These are phyloP conservation scores for Ptychobarbus kaznakovi DNA, from an alignment of 2,797 vertebrate species.

Conservation along the genomic window DNA sequence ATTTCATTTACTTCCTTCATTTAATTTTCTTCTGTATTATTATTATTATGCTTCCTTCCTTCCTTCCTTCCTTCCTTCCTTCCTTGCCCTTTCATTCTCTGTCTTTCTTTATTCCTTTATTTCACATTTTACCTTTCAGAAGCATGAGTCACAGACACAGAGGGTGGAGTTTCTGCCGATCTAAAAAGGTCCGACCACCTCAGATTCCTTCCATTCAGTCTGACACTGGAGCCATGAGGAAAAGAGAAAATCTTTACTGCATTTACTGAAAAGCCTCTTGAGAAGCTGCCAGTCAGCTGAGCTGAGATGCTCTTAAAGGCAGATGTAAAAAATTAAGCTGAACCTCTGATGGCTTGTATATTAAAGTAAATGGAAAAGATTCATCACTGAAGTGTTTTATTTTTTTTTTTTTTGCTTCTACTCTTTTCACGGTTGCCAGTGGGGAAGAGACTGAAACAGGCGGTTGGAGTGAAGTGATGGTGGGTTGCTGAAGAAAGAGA, in stretches of 20 bases:
- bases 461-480: background rate
- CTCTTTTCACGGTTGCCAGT: constrained; percentile 1
- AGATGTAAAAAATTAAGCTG: constrained; percentile 51
- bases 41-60: background rate
- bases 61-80: background rate
- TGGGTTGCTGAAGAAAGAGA: constrained; percentile 21
- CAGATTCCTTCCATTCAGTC: constrained; percentile 29
- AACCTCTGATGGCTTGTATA: constrained; percentile 52
- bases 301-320: constrained; percentile 51
- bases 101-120: background rate
- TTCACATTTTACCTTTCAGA: background rate
- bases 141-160: constrained; percentile 16
- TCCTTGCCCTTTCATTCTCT: background rate
- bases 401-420: background rate
- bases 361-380: constrained; percentile 37
- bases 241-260: constrained; percentile 46
- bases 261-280: constrained; percentile 49
- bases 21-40: background rate
- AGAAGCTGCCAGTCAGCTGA: constrained; percentile 45
- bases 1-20: background rate
- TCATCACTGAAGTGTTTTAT: constrained; percentile 9
- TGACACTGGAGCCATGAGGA: background rate
- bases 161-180: background rate
- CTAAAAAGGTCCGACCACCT: background rate
- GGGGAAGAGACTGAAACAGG: background rate